Base-by-base conservation (phyloP, 2,888 invertebrate genomes). In the Thymelicus acteon region DNA sequence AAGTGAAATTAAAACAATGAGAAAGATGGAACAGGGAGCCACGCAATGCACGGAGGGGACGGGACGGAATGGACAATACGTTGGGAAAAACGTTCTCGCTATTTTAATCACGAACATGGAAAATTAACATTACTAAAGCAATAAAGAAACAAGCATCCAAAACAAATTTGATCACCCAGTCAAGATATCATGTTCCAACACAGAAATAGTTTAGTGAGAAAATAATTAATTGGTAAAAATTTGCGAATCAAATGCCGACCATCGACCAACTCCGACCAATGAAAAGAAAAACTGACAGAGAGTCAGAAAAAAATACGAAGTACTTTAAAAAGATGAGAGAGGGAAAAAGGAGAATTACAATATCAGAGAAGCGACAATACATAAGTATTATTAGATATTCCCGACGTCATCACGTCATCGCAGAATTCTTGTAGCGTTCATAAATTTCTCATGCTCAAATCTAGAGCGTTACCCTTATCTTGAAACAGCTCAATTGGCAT, bases 1-100 rank as follows among this genome's bases (percentile, higher is more conserved):
- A 80, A 83, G 87, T 84, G 87, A 89, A 90, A 90, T 92, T 92
- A 92, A 92, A 92, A 93, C 92, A 92, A 93, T 91, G 89, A 83
- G 80, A 74, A 80, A 80, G 82, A 79, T 77, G 78, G 84, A 84
- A 83, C 73, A 75, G 60, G 71, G 71, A 67, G 75, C 74, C 80
- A 81, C 81, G 82, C 82, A 78, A 82, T 77, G 74, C 80, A 79
- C 77, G 76, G 78, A 75, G 77, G 79, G 78, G 58, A 60, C 19
- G 24, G 60, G 48, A 31, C 52, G n/a, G 40, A 47, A 40, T 6
- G 68, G 62, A 68, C 68, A 67, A 68, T 52, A 68, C 66, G 61
- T 54, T 61, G 49, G 58, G 47, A 60, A 44, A 44, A 60, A 52
- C 24, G 48, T 24, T 58, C 6, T 5, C 6, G 39, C 39, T 31